These are phyloP conservation scores for Serranus cabrilla DNA, from an alignment of 2,797 vertebrate species.

Conservation along the genomic window DNA sequence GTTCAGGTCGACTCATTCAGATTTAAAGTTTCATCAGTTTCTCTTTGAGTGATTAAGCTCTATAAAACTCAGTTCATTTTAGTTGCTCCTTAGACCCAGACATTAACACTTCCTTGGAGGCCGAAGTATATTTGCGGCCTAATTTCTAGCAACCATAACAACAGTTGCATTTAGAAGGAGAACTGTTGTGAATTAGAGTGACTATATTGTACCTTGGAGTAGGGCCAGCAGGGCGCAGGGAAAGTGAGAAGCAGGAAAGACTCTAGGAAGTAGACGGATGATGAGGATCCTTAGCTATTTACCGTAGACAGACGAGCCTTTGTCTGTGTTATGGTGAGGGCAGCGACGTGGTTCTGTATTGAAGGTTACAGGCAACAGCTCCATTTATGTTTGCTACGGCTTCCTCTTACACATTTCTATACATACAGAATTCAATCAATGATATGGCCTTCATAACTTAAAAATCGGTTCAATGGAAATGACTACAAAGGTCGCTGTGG, in stretches of 20 bases:
- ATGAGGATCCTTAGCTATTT: constrained; percentile 45
- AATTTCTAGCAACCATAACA: constrained; percentile 44
- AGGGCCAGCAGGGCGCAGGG: constrained; percentile 30
- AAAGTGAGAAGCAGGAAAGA: constrained; percentile 32
- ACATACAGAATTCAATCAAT: not conserved
- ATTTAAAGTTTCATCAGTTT: constrained; percentile 17
- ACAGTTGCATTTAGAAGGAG: constrained; percentile 36
- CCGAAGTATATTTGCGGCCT: constrained; percentile 36
- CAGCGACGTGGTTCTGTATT: not conserved
- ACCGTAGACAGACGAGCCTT: constrained; percentile 24
- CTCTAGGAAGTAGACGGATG: constrained; percentile 39
- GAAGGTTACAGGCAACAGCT: constrained; percentile 1
- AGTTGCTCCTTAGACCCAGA: constrained; percentile 28
- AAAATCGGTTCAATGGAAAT: not conserved
- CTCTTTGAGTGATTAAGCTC: constrained; percentile 16
- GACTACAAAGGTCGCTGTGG: not conserved
- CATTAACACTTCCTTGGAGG: constrained; percentile 36
- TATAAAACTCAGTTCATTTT: constrained; percentile 24
- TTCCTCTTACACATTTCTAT: constrained; percentile 3
- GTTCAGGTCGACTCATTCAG: constrained; percentile 13
- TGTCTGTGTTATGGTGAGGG: constrained; percentile 6
- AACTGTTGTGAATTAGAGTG: constrained; percentile 53
- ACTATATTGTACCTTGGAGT: constrained; percentile 49
- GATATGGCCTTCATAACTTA: not conserved
- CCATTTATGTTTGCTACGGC: not conserved